These are phyloP conservation scores for Bibio marci DNA, from an alignment of 2,888 invertebrate genomes.

Conservation along the genomic window DNA sequence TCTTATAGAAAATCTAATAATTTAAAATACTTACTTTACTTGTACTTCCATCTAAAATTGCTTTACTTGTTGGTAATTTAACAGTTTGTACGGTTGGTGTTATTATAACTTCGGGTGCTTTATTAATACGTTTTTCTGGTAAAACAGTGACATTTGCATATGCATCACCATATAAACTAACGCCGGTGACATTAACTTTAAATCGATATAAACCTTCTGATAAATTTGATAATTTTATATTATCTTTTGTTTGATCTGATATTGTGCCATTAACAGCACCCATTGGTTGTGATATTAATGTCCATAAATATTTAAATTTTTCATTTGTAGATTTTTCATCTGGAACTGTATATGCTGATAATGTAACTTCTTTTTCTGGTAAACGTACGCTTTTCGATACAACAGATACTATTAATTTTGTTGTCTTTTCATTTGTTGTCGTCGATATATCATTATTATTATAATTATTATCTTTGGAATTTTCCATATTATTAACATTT, in stretches of 20 bases:
- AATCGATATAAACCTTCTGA: conserved; percentile 79
- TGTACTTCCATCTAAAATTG: conserved; percentile 75
- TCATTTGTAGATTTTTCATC: conserved; percentile 51
- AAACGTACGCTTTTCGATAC: conserved; percentile 61
- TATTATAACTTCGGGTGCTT: conserved; percentile 69
- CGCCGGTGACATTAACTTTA: conserved; percentile 67
- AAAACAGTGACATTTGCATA: conserved; percentile 80
- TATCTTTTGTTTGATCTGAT: conserved; percentile 67
- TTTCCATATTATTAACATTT: conserved; percentile 10
- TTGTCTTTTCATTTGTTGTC: conserved; percentile 2
- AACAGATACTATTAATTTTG: conserved; percentile 51
- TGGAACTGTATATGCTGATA: conserved; percentile 68
- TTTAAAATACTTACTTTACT: conserved; percentile 32
- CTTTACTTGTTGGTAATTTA: conserved; percentile 75
- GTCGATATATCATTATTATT: conserved; percentile 10
- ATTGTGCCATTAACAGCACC: conserved; percentile 59
- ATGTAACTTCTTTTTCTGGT: conserved; percentile 68
- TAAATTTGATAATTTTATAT: conserved; percentile 66
- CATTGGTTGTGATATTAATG: conserved; percentile 65
- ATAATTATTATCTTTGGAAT: conserved; percentile 10
- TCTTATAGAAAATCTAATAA: neutral
- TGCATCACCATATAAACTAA: conserved; percentile 59
- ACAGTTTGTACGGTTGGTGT: conserved; percentile 74
- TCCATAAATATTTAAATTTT: conserved; percentile 81
- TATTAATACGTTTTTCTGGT: conserved; percentile 68